Base-by-base conservation (phyloP, 2,797 vertebrate genomes). In the Hemibagrus guttatus region DNA sequence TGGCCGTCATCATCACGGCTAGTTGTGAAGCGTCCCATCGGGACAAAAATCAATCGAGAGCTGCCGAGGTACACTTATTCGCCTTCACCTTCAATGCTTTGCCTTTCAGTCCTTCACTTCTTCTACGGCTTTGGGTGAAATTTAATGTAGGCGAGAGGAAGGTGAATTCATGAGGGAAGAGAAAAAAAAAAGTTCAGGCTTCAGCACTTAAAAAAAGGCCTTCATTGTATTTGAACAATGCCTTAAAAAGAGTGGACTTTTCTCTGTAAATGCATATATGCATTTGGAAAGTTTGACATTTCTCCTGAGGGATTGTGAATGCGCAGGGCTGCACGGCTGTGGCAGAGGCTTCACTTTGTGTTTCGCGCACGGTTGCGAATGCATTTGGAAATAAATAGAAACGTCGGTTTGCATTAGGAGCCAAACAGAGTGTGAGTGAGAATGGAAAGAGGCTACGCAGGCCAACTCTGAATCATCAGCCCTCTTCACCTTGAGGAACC, bases 1-100 rank as follows among this genome's bases (percentile, higher is more conserved):
- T 93, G 88, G 84, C 91, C 89, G 89, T 92, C 92, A 94, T 94
- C 93, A 94, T 94, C 93, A 91, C 82, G 88, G 89, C 87, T 92
- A 82, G 90, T 93, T 92, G 89, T 85, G 90, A 81, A 63, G 86
- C 79, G 52, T 85, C 86, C 86, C 89, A 74, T 8, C 16, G 91
- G 87, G 81, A 8, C 59, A 81, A 26, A 88, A 94, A 94, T 95
- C 94, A 93, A 93, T 95, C 46, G 46, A 84, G 72, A 85, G 52
- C 71, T 86, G 89, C 86, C 87, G 86, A 91, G 90, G 86, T 92
- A 89, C 91, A 74, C 89, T 93, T 92, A 93, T 93, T 92, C 92
- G 90, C 91, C 31, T 39, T 39, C 56, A 59, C 56, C 91, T 91
- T 90, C 93, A 92, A 91, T 89, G 91, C 82, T 90, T 88, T 88